Conservation (phyloP, 1,140 invertebrate species). For the Bombus ignitus region DNA sequence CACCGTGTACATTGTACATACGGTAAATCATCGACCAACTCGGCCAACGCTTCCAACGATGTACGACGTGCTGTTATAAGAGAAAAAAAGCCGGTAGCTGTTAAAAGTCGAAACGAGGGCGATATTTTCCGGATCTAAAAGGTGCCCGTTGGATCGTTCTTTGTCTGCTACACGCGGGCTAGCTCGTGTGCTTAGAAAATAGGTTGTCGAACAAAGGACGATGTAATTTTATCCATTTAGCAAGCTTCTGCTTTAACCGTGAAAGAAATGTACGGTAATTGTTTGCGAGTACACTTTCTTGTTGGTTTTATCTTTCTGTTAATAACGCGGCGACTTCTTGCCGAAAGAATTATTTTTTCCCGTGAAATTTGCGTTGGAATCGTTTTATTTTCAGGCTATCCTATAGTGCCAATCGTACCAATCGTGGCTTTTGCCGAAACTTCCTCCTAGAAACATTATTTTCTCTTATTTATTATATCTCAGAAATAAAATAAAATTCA, state of each 20-base stretch:
- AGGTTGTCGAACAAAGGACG: neutral
- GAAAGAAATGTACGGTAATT: too few species aligned
- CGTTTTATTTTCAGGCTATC: too few species aligned
- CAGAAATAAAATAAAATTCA: too few species aligned
- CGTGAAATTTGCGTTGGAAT: too few species aligned
- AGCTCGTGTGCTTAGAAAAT: neutral
- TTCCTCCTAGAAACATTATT: too few species aligned
- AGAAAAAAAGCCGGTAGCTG: neutral
- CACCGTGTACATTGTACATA: constrained; percentile 30
- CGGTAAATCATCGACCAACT: constrained; percentile 53
- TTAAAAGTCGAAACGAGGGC: neutral
- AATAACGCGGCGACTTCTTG: too few species aligned
- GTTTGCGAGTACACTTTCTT: too few species aligned
- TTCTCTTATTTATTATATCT: too few species aligned
- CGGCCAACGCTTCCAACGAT: neutral
- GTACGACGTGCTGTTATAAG: neutral
- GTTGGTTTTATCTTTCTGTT: too few species aligned
- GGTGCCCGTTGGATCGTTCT: neutral
- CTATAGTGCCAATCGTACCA: too few species aligned
- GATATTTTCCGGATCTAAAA: constrained; percentile 5
- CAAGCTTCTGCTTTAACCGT: neutral
- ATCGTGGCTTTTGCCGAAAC: too few species aligned
- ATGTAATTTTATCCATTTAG: neutral
- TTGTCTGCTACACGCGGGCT: neutral
- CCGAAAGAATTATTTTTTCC: too few species aligned